phyloP scores from a whole-genome alignment of 2,113 vertebrate species.

The Arenaria interpres region DNA sequence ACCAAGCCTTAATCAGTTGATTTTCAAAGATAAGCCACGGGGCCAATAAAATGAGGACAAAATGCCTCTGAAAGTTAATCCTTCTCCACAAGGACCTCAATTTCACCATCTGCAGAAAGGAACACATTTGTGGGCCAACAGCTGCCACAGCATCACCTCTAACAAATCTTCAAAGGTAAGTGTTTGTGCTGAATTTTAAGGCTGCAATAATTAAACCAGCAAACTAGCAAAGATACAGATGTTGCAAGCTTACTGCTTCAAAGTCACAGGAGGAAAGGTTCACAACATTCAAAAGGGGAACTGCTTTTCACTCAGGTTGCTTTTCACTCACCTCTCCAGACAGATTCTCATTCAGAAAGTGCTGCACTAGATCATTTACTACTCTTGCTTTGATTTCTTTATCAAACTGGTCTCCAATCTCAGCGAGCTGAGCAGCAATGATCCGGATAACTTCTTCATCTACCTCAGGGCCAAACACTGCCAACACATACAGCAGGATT shows the following conservation, averaged over 20 bases:
- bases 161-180: neutral
- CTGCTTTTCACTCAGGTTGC: neutral
- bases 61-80: neutral
- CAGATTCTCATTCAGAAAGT: slow-evolving; percentile 29
- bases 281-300: neutral
- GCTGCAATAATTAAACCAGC: neutral
- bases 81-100: neutral
- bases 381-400: slow-evolving; percentile 30
- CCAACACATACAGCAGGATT: neutral
- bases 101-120: neutral
- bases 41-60: neutral
- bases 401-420: slow-evolving; percentile 72
- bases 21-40: neutral
- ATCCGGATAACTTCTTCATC: slow-evolving; percentile 58
- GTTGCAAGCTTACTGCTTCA: neutral
- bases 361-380: slow-evolving; percentile 48
- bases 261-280: neutral
- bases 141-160: neutral
- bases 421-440: slow-evolving; percentile 70
- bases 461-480: neutral
- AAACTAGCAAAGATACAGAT: neutral
- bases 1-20: neutral
- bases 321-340: slow-evolving; percentile 59
- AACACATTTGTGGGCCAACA: neutral
- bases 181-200: neutral